Conservation (phyloP, 2,113 vertebrate genomes). For the Hydrolagus affinis region DNA sequence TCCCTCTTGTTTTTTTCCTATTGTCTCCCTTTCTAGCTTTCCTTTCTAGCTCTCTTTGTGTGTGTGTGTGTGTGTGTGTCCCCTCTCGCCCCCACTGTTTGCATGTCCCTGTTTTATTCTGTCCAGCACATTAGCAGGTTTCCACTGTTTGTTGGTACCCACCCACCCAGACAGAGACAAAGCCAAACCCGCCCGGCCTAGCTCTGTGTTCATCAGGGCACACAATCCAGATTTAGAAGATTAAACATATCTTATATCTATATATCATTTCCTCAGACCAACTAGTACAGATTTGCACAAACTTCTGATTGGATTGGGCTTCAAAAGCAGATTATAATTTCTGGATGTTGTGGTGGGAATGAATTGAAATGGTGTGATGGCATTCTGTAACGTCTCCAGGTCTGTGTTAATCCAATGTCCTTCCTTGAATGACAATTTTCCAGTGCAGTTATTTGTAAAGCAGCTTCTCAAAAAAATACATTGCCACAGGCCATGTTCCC, state of each 20-base stretch:
- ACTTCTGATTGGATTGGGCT: too few species aligned
- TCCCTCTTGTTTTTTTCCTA: neutral
- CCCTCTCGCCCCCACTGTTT: neutral
- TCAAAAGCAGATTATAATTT: neutral
- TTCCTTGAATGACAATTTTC: neutral
- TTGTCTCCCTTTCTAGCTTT: too few species aligned
- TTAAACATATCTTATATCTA: neutral
- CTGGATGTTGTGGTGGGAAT: neutral
- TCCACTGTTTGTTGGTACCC: neutral
- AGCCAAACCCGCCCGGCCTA: neutral
- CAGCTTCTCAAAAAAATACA: neutral
- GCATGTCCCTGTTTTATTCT: neutral
- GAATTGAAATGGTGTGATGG: conserved; percentile 21
- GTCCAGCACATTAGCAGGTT: neutral
- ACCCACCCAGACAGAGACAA: conserved; percentile 14
- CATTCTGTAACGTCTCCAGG: neutral
- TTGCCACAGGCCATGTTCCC: neutral
- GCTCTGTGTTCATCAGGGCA: neutral
- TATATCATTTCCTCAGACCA: neutral
- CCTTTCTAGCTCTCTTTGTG: neutral
- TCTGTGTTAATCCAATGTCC: neutral
- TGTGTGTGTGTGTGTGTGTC: neutral
- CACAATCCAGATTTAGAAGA: neutral
- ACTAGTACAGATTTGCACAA: neutral
- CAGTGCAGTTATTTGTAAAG: neutral